Evolutionary conservation across 2,113 vertebrate species (phyloP), one percentile per base, ranked within the genome.

Genomic region (Perognathus longimembris): DNA sequence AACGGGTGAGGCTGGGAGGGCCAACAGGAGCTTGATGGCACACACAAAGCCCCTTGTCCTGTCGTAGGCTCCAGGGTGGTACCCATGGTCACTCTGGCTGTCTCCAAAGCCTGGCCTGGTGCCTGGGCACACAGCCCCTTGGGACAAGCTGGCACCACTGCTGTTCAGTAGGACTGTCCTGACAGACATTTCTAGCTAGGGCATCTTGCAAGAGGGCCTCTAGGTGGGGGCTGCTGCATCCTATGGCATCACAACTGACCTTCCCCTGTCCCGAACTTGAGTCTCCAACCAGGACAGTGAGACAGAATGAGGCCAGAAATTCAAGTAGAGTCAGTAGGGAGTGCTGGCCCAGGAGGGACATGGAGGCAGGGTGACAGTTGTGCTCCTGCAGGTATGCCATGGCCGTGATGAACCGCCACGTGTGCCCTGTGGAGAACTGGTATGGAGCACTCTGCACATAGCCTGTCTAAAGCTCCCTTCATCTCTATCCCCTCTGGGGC

Each of bases 361-460:
- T 24, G 22, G 40, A 64, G n/a, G 54, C 30, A 3, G 32, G 7
- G 76, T 95, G 81, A 96, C 94, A 15, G 24, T 70, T 95, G 26
- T 92, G 71, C 71, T 87, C 66, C 81, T 24, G 0, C 96, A 99
- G 99, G 94, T 99, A 99, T 75, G 99, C 99, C 97, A 99, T 99
- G 99, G 99, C 99, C 75, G 98, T 99, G 97, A 99, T 99, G 99
- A 99, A 99, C 98, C 99, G 98, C 97, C 99, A 99, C 45, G 99
- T 99, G 83, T 99, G 99, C 97, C 99, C 99, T 38, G 98, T 99
- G 95, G 99, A 99, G 96, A 99, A 99, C 98, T 99, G 99, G 99
- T 99, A 97, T 96, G 98, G 84, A n/a, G 89, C 45, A 50, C 76
- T 81, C 77, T 61, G 66, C 85, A 89, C 82, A 64, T 64, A 92